Conservation (phyloP, 2,113 vertebrate genomes). For the Steatornis caripensis region DNA sequence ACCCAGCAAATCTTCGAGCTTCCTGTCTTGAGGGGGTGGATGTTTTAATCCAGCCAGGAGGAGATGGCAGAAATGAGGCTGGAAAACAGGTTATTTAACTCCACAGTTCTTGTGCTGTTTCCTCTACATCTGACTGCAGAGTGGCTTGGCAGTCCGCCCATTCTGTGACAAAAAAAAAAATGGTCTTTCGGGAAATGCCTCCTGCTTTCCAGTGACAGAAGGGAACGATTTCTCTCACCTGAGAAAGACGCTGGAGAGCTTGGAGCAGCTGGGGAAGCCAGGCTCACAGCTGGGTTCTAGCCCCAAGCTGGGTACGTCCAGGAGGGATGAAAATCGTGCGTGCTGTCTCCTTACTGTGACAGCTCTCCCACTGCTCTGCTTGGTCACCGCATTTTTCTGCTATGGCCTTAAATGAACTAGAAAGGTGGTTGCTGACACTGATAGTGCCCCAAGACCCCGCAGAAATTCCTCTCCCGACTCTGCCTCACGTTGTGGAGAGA, state of each 20-base stretch:
- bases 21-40: background rate
- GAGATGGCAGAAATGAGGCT: background rate
- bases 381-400: background rate
- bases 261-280: background rate
- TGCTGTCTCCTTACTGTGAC: background rate
- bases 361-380: background rate
- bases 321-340: background rate
- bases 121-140: background rate
- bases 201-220: background rate
- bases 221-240: background rate
- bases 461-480: background rate
- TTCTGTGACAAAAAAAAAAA: background rate
- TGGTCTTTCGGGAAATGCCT: background rate
- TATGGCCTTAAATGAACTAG: background rate
- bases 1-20: background rate
- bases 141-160: background rate
- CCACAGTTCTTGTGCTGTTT: background rate
- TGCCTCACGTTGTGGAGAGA: background rate
- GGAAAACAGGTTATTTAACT: background rate
- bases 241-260: background rate
- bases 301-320: no score
- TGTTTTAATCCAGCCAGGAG: background rate
- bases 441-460: no score
- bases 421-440: background rate
- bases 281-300: background rate